phyloP scores from a whole-genome alignment of 2,888 invertebrate species.

The Caenorhabditis sinica region DNA sequence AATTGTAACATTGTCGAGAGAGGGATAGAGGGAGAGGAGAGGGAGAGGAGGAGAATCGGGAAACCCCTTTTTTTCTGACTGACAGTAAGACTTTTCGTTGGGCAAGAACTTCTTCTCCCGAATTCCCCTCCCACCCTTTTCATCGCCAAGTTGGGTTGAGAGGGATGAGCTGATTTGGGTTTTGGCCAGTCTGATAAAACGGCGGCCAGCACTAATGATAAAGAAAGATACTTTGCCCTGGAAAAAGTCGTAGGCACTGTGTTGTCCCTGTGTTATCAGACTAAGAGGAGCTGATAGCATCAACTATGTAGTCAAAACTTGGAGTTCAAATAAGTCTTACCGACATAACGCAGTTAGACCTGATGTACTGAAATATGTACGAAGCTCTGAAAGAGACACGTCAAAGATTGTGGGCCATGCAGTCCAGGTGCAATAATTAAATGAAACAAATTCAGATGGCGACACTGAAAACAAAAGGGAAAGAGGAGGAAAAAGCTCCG shows the following conservation, averaged over 20 bases:
- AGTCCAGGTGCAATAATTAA: constrained; percentile 40
- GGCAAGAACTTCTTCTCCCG: constrained; percentile 19
- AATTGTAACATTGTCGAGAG: constrained; percentile 42
- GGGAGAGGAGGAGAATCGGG: constrained; percentile 5
- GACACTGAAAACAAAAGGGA: too few species aligned
- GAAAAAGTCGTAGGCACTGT: neutral
- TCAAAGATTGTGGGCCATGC: constrained; percentile 18
- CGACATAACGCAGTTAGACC: neutral
- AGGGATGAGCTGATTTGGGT: constrained; percentile 43
- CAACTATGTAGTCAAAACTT: neutral
- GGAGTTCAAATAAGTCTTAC: neutral
- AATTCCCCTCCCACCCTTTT: constrained; percentile 22
- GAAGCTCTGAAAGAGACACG: constrained; percentile 7
- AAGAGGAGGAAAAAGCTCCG: too few species aligned
- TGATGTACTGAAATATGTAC: neutral
- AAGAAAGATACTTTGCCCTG: constrained; percentile 41
- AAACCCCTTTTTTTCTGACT: constrained; percentile 17
- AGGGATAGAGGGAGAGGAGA: neutral
- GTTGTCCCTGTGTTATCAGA: neutral
- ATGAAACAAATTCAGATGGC: constrained; percentile 30
- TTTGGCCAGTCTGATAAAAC: constrained; percentile 25
- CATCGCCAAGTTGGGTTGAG: constrained; percentile 37
- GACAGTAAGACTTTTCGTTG: constrained; percentile 6
- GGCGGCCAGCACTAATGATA: constrained; percentile 19
- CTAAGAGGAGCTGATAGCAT: neutral